Percentiles rank a stretch among this genome's conserved stretches.
phyloP scores from a whole-genome alignment of 2,888 invertebrate species.

The Scaptomyza reducta region DNA sequence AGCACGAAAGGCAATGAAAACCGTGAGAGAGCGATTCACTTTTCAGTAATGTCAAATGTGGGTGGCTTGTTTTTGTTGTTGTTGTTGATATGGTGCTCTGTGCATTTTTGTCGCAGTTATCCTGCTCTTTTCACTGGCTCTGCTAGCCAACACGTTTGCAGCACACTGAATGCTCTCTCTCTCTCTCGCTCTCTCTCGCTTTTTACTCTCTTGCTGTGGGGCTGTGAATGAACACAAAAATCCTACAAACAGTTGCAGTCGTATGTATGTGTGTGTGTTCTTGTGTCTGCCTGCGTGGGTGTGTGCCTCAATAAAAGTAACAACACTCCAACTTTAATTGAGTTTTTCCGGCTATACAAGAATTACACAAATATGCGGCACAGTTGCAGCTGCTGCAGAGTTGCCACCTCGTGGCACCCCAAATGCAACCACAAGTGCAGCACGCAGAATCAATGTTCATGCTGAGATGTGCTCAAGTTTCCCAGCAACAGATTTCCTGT shows the following conservation, averaged over 20 bases:
- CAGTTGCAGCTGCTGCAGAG: conserved; percentile 26
- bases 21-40: conserved; percentile 21
- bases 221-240: conserved; percentile 57
- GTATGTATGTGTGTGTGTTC: conserved; percentile 3
- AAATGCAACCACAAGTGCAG: conserved; percentile 61
- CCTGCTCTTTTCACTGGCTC: conserved; percentile 46
- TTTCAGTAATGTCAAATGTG: conserved; percentile 53
- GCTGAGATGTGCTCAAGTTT: conserved; percentile 49
- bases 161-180: conserved; percentile 14
- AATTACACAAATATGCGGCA: conserved; percentile 55
- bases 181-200: conserved; percentile 3
- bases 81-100: conserved; percentile 37
- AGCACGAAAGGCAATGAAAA: conserved; percentile 3
- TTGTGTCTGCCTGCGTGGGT: conserved; percentile 43
- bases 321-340: conserved; percentile 71
- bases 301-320: conserved; percentile 62
- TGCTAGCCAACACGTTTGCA: neutral
- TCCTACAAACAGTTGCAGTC: conserved; percentile 48
- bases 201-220: conserved; percentile 1
- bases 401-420: conserved; percentile 39
- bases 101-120: conserved; percentile 47
- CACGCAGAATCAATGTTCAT: conserved; percentile 73
- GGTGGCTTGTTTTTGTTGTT: conserved; percentile 56
- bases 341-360: conserved; percentile 71
- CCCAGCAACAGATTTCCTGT: conserved; percentile 78